Base-by-base conservation (phyloP, 2,888 invertebrate species). In the Camponotus fellah region DNA sequence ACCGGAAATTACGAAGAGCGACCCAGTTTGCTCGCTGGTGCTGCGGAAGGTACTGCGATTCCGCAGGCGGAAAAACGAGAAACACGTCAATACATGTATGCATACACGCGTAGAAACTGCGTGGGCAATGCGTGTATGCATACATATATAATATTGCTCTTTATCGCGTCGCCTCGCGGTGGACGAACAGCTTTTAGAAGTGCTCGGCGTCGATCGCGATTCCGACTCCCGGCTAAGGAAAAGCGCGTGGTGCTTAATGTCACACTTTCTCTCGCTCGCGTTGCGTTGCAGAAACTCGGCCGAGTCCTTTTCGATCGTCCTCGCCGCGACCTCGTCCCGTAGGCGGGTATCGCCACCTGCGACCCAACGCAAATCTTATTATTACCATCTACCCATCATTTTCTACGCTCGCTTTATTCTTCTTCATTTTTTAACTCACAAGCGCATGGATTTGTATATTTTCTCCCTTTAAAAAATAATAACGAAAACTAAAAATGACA, bases 1-100 rank as follows among this genome's bases (percentile, higher is more conserved):
- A 91, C 92, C 92, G 91, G 92, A 92, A 92, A 92, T 92, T 91
- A 88, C 87, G 86, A 77, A 85, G 88, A 77, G 84, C 76, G 90
- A 85, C 90, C 88, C 74, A 90, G 84, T 88, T 91, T 43, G 71
- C 32, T 32, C 69, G 71, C 9, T 46, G 17, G 21, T 37, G 76
- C 71, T 64, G 49, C 68, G 83, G 72, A 81, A 87, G 82, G 77
- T 53, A 82, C 81, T 65, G 62, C 66, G 56, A 49, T 46, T 46
- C 37, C 14, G 72, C 49, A 64, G 34, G 37, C 53, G n/a, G 62
- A 53, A 87, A 82, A 85, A 79, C 71, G 43, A 49, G 76, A 60
- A 62, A 74, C 56, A 21, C 62, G 65, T 37, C 66, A 60, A 17
- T 17, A 37, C 6, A 37, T 37, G 37, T 37, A 37, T 37, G 6